Base-by-base conservation (phyloP, 2,888 invertebrate species). In the Aquatica leii region DNA sequence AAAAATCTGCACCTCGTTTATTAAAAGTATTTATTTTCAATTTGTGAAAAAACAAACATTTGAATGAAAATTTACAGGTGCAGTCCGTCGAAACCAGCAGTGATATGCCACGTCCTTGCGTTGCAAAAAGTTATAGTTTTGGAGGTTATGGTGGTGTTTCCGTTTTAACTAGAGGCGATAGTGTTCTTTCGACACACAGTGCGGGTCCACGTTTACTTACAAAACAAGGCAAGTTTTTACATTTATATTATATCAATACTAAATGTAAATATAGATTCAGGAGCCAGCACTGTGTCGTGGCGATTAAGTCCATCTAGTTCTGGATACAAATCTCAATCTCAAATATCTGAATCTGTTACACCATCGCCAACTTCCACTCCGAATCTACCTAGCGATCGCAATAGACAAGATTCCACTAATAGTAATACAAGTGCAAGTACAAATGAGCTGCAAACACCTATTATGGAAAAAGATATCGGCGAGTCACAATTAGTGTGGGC, bases 91-190 rank as follows among this genome's bases (percentile, higher is more conserved):
- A 88, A 71, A 79, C 78, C 3, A 80, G 79, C 18, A 73, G 72
- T 53, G 82, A 80, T 66, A 76, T 81, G 5, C 69, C 77, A 69
- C 79, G 84, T 74, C 86, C 80, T 74, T 87, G 87, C 12, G 89
- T 91, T 46, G 90, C 91, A 49, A 93, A 93, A 80, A 93, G 94
- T 53, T 94, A 93, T 83, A 95, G 94, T 81, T 96, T 95, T 76
- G 94, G 93, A 9, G 95, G 93, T 1, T 93, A 93, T 77, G 89
- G 88, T 11, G 87, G 78, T 55, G 82, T 83, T 73, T 82, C 85
- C 18, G 78, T 81, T 12, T 74, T 84, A 1, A 80, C 81, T 14
- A 84, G 89, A 31, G 88, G 87, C 6, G 90, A 90, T 73, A 88
- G 88, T 71, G 84, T 86, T 37, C 84, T 86, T 68, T 89, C 88